Conservation (phyloP, 35 echinoderm and acorn worm genomes). For the Nesometra sesokonis region DNA sequence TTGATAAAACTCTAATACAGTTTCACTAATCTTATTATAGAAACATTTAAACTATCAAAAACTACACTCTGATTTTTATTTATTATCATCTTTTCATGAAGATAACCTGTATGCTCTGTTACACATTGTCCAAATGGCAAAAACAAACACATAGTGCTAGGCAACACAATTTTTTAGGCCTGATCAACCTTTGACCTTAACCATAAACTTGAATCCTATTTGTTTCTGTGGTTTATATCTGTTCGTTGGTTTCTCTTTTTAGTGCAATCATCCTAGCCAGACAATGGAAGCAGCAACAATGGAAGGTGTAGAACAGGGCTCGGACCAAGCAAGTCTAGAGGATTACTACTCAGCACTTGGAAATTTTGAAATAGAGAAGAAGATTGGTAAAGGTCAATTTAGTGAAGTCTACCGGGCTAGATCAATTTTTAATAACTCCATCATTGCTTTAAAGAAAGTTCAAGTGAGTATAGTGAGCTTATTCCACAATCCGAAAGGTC, state of each 20-base stretch:
- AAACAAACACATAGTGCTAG: too few relatives aligned
- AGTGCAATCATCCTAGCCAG: neutral
- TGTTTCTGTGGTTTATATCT: neutral
- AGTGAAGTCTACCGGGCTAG: constrained; percentile 87
- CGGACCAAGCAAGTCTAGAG: neutral
- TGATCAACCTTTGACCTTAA: too few relatives aligned
- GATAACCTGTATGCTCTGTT: too few relatives aligned
- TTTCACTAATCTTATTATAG: too few relatives aligned
- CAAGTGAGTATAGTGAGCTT: constrained; percentile 40
- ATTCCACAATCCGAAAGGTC: too few relatives aligned
- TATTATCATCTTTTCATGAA: too few relatives aligned
- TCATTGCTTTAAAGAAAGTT: constrained; percentile 89
- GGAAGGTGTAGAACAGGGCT: neutral
- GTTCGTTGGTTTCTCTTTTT: neutral
- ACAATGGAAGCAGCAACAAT: neutral
- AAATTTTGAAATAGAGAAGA: constrained; percentile 88
- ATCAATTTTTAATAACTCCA: constrained; percentile 65
- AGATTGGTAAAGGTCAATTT: constrained; percentile 92
- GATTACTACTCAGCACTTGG: constrained; percentile 1
- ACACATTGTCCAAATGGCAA: too few relatives aligned
- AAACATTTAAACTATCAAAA: too few relatives aligned
- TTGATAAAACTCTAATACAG: too few relatives aligned
- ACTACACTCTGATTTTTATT: too few relatives aligned
- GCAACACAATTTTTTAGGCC: too few relatives aligned
- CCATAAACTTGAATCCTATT: too few relatives aligned